Base-by-base conservation (phyloP, 2,113 vertebrate genomes). In the Limnothrissa miodon region DNA sequence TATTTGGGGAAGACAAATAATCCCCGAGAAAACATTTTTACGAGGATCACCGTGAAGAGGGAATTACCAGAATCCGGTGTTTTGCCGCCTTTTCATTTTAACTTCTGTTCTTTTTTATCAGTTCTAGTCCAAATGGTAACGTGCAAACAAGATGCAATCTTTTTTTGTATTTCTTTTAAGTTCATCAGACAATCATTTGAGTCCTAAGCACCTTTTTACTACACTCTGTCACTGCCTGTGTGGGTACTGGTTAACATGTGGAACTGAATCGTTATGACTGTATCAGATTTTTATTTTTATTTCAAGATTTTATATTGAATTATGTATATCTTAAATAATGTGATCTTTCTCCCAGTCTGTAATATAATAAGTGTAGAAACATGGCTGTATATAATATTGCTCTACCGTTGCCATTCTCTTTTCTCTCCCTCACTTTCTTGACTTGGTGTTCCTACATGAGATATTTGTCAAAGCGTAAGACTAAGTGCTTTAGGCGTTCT, bases 281-380 rank as follows among this genome's bases (percentile, higher is more conserved):
- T 99, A 98, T 98, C 96, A 99, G 97, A 99, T 98, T 99, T 98
- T 99, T 99, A 98, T 98, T 99, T 99, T 99, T 98, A 98, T 99
- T 99, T 98, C 96, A 96, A 97, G 96, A 97, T 99, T 99, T 99
- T 99, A 99, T 99, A 99, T 95, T 98, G 98, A 98, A 99, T 99
- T 99, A 98, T 99, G 97, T 99, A 98, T 99, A 99, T 98, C 97
- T 97, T 96, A 97, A 94, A 97, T 97, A 96, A 98, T 96, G 96
- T 95, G 94, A 96, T 96, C 97, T 96, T 97, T 96, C 95, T 96
- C 97, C 97, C 96, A 96, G 95, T 97, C 96, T 99, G 98, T 99
- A 99, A 97, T 98, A 99, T 66, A 66, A 29, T 99, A 99, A 96
- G 96, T 99, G 97, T 99, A 99, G 97, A 98, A 97, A 98, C 93